These are phyloP conservation scores for Margaritifera margaritifera DNA, from an alignment of 2,888 invertebrate species.

Conservation along the genomic window DNA sequence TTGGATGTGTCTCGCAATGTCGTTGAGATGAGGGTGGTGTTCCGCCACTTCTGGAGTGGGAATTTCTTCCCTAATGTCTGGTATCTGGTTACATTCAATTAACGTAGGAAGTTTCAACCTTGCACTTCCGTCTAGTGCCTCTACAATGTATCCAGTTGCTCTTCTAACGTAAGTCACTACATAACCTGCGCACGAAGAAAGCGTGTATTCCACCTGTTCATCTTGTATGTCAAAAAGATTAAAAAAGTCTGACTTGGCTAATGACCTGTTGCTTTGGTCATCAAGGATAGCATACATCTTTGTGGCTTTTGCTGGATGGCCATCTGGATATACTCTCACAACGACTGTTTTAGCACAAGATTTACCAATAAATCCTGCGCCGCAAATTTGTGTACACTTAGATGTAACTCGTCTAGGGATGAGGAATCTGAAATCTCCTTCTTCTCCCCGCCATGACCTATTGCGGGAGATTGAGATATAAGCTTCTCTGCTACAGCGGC, in stretches of 20 bases:
- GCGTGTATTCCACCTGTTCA: no score
- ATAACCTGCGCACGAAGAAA: no score
- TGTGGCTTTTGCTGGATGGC: no score
- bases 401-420: background rate
- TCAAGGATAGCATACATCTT: no score
- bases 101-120: background rate
- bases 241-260: no score
- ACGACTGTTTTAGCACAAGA: no score
- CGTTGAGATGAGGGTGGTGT: slow-evolving; percentile 2
- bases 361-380: background rate
- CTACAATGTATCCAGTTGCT: slow-evolving; percentile 13
- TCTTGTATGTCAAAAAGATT: no score
- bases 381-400: slow-evolving; percentile 21
- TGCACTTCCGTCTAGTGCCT: slow-evolving; percentile 1
- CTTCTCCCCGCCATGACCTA: slow-evolving; percentile 18
- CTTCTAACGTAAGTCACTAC: slow-evolving; percentile 11
- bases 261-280: no score
- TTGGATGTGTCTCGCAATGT: slow-evolving; percentile 1
- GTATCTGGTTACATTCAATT: slow-evolving; percentile 11
- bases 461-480: background rate
- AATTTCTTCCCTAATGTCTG: slow-evolving; percentile 8
- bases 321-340: no score
- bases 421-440: background rate
- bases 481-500: no score
- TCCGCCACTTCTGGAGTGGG: slow-evolving; percentile 11